Conservation (phyloP, 2,797 vertebrate species). For the Saxicola maurus region DNA sequence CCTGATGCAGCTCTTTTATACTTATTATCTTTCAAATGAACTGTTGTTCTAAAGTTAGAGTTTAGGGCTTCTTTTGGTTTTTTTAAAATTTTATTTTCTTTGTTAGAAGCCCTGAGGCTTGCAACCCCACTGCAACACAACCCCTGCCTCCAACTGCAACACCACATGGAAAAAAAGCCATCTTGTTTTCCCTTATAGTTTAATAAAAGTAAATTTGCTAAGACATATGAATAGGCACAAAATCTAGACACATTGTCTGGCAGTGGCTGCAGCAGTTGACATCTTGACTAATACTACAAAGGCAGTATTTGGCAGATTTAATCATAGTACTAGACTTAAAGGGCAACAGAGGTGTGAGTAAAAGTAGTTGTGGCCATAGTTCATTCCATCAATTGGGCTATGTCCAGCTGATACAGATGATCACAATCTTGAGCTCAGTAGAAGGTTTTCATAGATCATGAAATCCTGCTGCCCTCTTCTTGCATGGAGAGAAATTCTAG, state of each 20-base stretch:
- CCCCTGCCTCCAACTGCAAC: not conserved
- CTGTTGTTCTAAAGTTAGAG: not conserved
- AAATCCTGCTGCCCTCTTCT: not conserved
- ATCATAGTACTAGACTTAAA: not conserved
- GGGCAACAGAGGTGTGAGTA: not conserved
- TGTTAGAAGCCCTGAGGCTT: not conserved
- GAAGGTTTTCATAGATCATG: not conserved
- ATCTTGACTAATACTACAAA: constrained; percentile 21
- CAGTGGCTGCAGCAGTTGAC: not conserved
- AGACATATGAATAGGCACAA: not conserved
- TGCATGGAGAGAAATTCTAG: not conserved
- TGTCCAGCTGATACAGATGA: not conserved
- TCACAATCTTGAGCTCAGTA: not conserved
- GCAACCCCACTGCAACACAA: not conserved
- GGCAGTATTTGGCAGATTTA: constrained; percentile 19
- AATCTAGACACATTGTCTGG: not conserved
- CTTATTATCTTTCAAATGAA: constrained; percentile 14
- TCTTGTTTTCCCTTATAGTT: not conserved
- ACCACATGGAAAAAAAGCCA: not conserved
- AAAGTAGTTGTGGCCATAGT: not conserved
- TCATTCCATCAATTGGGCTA: not conserved
- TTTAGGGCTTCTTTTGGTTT: not conserved
- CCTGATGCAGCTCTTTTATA: constrained; percentile 15
- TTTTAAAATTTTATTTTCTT: not conserved
- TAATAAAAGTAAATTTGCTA: not conserved